These are phyloP conservation scores for Eremophila alpestris DNA, from an alignment of 2,797 vertebrate species.

Conservation along the genomic window DNA sequence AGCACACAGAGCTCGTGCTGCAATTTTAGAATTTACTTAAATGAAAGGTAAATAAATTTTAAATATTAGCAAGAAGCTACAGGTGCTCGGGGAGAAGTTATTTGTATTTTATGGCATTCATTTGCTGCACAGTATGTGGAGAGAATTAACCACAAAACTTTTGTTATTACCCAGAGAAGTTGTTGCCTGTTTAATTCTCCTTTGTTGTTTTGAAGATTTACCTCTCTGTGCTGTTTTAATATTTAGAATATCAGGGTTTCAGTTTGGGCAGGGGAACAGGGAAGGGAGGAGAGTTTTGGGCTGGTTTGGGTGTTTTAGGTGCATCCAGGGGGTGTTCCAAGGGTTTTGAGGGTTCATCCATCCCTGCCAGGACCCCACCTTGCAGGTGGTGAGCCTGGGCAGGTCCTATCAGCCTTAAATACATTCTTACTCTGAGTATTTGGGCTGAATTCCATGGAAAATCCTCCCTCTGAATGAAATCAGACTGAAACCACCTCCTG, in stretches of 20 bases:
- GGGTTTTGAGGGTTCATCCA: neutral
- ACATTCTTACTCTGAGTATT: neutral
- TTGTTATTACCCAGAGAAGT: slow-evolving; percentile 50
- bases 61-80: slow-evolving; percentile 62
- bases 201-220: slow-evolving; percentile 47
- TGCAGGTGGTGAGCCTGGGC: neutral
- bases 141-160: slow-evolving; percentile 45
- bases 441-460: neutral
- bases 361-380: neutral
- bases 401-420: neutral
- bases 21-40: slow-evolving; percentile 46
- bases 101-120: slow-evolving; percentile 63
- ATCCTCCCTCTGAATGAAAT: neutral
- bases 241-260: slow-evolving; percentile 35
- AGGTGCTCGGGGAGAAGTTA: slow-evolving; percentile 64
- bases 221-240: slow-evolving; percentile 34
- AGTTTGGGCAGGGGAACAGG: neutral
- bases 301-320: neutral
- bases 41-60: slow-evolving; percentile 59
- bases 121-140: slow-evolving; percentile 60
- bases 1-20: neutral
- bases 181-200: slow-evolving; percentile 48
- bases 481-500: neutral
- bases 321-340: accelerated
- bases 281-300: neutral